Conservation (phyloP, 2,888 invertebrate genomes). For the Penaeus monodon region DNA sequence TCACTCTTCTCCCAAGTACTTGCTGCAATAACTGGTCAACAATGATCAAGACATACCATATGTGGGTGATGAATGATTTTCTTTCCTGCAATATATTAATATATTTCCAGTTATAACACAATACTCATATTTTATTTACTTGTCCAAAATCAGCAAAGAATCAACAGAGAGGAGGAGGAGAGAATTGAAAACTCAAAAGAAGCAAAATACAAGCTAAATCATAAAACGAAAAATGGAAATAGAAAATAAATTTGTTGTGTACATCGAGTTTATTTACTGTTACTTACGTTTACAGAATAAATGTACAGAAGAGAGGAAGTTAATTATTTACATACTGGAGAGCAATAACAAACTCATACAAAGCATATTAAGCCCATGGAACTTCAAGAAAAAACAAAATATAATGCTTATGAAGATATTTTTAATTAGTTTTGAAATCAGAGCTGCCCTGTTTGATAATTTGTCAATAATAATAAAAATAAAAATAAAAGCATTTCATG, state of each 20-base stretch:
- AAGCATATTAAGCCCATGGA: conserved; percentile 50
- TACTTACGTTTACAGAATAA: conserved; percentile 62
- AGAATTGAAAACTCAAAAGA: not conserved
- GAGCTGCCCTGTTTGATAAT: conserved; percentile 50
- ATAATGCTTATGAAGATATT: conserved; percentile 5
- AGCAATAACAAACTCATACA: conserved; percentile 58
- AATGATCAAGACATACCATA: too few species aligned
- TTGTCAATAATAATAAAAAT: conserved; percentile 11
- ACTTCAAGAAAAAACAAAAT: conserved; percentile 24
- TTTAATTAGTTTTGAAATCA: conserved; percentile 25
- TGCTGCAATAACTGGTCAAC: too few species aligned
- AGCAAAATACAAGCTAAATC: not conserved
- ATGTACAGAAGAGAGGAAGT: conserved; percentile 57
- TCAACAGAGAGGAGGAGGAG: too few species aligned
- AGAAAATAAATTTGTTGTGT: conserved; percentile 41
- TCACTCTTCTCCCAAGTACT: too few species aligned
- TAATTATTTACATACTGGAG: conserved; percentile 53
- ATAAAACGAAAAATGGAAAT: conserved; percentile 36
- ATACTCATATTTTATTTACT: too few species aligned
- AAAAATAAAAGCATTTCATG: conserved; percentile 1
- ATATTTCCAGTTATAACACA: too few species aligned
- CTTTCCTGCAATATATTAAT: too few species aligned
- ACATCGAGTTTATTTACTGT: conserved; percentile 58
- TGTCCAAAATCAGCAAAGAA: too few species aligned
- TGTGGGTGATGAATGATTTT: too few species aligned